Conservation (phyloP, 2,888 invertebrate species). For the Nymphalis polychloros region DNA sequence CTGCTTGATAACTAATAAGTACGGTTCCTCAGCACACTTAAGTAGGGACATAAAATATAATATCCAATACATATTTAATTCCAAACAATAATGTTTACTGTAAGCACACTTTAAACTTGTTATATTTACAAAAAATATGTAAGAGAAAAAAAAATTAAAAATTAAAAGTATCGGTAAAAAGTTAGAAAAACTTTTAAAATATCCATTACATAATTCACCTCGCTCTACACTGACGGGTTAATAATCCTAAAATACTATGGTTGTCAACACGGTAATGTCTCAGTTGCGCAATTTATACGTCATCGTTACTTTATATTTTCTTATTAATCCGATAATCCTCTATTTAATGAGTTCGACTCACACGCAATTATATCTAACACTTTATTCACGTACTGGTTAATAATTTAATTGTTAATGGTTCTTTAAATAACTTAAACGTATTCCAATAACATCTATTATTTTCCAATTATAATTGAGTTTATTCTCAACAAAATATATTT, state of each 20-base stretch:
- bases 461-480: too few relatives aligned
- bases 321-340: constrained; percentile 21
- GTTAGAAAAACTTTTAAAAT: neutral
- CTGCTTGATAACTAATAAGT: too few relatives aligned
- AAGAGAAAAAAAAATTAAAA: too few relatives aligned
- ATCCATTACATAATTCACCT: constrained; percentile 35
- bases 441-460: too few relatives aligned
- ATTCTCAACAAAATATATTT: too few relatives aligned
- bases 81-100: too few relatives aligned
- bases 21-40: too few relatives aligned
- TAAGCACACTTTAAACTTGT: too few relatives aligned
- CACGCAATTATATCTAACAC: constrained; percentile 6
- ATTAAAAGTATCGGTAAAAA: too few relatives aligned
- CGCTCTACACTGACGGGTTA: constrained; percentile 52
- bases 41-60: too few relatives aligned
- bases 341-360: constrained; percentile 20
- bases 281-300: constrained; percentile 7
- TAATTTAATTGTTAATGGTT: constrained; percentile 1
- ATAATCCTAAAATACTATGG: constrained; percentile 6
- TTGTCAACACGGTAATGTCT: neutral
- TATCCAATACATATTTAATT: too few relatives aligned
- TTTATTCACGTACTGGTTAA: constrained; percentile 2
- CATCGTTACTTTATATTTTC: constrained; percentile 6
- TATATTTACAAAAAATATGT: too few relatives aligned
- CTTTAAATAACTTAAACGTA: neutral